Conservation (phyloP, 1,140 invertebrate genomes). For the Procambarus virginalis region DNA sequence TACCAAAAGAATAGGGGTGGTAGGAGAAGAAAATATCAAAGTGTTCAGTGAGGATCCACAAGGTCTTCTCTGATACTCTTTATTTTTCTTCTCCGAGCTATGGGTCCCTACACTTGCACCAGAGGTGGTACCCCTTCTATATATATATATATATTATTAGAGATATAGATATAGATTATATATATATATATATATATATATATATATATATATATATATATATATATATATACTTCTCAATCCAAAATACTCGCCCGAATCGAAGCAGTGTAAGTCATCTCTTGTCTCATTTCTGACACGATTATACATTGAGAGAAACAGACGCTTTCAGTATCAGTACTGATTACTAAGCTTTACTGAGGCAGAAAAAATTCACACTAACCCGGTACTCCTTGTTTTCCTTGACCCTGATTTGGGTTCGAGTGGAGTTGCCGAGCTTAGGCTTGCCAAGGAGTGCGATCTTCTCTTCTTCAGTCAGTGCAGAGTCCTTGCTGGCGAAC, state of each 20-base stretch:
- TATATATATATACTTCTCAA: background rate
- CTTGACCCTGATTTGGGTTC: slow-evolving; percentile 91
- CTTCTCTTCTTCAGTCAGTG: slow-evolving; percentile 85
- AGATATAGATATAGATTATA: no score
- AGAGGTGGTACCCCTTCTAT: no score
- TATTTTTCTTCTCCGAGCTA: no score
- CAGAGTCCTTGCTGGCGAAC: slow-evolving; percentile 73
- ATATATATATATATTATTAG: no score
- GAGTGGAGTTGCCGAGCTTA: slow-evolving; percentile 87
- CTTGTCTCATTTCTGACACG: background rate
- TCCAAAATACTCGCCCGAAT: background rate
- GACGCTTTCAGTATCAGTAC: background rate
- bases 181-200: no score
- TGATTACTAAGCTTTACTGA: background rate
- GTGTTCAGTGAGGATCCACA: no score
- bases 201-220: background rate
- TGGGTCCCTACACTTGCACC: no score
- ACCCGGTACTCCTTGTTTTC: slow-evolving; percentile 99
- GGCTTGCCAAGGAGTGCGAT: slow-evolving; percentile 94
- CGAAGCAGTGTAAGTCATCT: background rate
- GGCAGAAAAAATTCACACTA: slow-evolving; percentile 39
- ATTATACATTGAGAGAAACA: background rate
- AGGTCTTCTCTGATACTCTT: no score
- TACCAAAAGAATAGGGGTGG: no score
- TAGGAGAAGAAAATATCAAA: no score